These are phyloP conservation scores for Phrynocephalus versicolor DNA, from an alignment of 2,113 vertebrate species.

Conservation along the genomic window DNA sequence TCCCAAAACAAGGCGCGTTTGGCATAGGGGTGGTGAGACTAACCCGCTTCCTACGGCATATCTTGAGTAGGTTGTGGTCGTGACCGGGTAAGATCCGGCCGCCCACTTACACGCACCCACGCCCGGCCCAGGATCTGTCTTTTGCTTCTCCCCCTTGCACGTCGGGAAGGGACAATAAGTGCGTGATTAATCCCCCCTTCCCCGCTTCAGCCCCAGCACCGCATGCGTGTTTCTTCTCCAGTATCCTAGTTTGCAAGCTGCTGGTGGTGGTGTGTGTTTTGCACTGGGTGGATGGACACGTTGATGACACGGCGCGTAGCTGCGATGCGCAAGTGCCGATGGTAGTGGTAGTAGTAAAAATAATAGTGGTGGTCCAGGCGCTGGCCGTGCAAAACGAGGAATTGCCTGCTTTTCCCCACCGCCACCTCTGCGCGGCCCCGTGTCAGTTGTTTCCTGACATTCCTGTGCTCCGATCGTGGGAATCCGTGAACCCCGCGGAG, in stretches of 20 bases:
- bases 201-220: background rate
- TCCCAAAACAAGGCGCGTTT: background rate
- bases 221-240: background rate
- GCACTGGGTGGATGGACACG: background rate
- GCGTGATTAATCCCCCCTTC: background rate
- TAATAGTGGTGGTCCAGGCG: too few relatives aligned
- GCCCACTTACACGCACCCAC: too few relatives aligned
- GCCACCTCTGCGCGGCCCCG: background rate
- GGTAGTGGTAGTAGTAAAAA: background rate
- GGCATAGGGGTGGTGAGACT: background rate
- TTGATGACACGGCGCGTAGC: background rate
- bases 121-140: background rate
- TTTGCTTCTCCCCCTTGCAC: background rate
- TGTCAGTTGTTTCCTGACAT: background rate
- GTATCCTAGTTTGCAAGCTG: too few relatives aligned
- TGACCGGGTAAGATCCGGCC: background rate
- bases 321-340: background rate
- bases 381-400: too few relatives aligned
- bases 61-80: background rate
- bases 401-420: too few relatives aligned
- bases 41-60: background rate
- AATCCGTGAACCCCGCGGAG: background rate
- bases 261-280: too few relatives aligned
- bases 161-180: background rate
- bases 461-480: background rate